These are phyloP conservation scores for Micromesistius poutassou DNA, from an alignment of 2,797 vertebrate genomes.

Conservation along the genomic window DNA sequence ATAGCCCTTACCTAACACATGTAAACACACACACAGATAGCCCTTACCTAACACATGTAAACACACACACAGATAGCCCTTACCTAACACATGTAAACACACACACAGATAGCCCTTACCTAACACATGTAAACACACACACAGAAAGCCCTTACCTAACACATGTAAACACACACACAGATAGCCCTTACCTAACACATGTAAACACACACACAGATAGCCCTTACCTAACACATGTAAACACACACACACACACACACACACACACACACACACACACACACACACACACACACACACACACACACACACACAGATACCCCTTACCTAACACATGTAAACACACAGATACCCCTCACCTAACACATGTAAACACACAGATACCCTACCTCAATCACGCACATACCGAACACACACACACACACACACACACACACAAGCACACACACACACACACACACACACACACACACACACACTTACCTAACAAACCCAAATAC, in stretches of 20 bases:
- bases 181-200: background rate
- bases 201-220: background rate
- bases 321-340: no score
- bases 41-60: no score
- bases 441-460: background rate
- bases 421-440: background rate
- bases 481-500: no score
- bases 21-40: background rate
- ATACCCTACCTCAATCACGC: background rate
- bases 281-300: no score
- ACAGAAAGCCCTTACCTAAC: background rate
- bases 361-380: no score
- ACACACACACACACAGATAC: background rate
- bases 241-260: background rate
- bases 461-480: no score
- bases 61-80: conserved; percentile 69
- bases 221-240: background rate
- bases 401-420: background rate
- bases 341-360: no score
- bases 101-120: background rate
- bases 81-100: conserved; percentile 49
- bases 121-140: background rate
- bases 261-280: no score
- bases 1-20: no score
- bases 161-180: background rate